These are phyloP conservation scores for Diglossa cyanea DNA, from an alignment of 2,797 vertebrate species.

Conservation along the genomic window DNA sequence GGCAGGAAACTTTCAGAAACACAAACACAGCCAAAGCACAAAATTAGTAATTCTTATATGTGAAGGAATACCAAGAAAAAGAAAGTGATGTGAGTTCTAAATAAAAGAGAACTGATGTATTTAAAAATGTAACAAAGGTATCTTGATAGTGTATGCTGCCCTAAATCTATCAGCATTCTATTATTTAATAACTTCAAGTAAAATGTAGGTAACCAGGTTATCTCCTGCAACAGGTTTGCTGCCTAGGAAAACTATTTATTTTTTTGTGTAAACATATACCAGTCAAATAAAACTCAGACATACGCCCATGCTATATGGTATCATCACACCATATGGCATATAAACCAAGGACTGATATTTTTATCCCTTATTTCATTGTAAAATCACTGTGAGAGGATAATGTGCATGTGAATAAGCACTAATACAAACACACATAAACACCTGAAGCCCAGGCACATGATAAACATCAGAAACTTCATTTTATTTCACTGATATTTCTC, in stretches of 20 bases:
- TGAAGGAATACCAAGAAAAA: background rate
- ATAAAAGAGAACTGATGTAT: background rate
- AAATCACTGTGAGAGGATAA: background rate
- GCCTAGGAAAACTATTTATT: background rate
- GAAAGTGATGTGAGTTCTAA: background rate
- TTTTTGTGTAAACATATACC: background rate
- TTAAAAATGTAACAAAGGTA: background rate
- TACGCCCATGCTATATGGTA: background rate
- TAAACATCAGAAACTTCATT: background rate
- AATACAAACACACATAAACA: background rate
- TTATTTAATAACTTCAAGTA: background rate
- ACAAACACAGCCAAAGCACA: background rate
- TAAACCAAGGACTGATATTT: background rate
- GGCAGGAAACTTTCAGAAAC: background rate
- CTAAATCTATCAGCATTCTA: background rate
- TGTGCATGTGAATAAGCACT: background rate
- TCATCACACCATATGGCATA: background rate
- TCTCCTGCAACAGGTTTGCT: background rate
- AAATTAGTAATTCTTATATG: background rate
- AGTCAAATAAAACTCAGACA: background rate
- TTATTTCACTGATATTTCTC: background rate
- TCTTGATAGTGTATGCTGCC: background rate
- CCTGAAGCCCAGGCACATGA: background rate
- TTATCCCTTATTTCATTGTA: background rate
- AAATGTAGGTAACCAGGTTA: background rate